Conservation (phyloP, 2,113 vertebrate species). For the Neofelis nebulosa region DNA sequence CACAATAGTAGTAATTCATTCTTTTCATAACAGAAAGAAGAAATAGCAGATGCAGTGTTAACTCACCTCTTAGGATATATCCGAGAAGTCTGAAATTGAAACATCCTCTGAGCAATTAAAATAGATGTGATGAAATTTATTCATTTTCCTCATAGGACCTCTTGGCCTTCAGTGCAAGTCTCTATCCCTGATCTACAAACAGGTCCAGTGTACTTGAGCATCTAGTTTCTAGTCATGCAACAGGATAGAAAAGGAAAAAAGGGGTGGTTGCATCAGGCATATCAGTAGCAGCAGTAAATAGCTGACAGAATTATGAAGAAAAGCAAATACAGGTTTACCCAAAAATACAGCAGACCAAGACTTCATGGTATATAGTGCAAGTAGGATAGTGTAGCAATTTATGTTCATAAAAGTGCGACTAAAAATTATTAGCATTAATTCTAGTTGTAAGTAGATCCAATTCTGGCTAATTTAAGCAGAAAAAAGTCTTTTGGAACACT, state of each 20-base stretch:
- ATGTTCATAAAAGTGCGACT: neutral
- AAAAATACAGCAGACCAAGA: neutral
- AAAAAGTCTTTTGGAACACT: neutral
- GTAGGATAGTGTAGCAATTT: neutral
- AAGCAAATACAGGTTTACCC: neutral
- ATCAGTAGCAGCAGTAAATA: neutral
- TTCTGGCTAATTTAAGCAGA: neutral
- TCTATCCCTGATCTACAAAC: neutral
- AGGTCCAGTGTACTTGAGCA: neutral
- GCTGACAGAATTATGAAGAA: neutral
- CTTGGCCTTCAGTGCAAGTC: neutral
- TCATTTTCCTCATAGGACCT: neutral
- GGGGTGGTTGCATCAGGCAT: neutral
- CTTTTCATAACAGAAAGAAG: neutral
- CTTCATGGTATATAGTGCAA: neutral
- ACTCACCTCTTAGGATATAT: neutral
- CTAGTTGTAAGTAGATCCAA: neutral
- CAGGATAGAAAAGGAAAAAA: neutral
- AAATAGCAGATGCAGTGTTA: neutral
- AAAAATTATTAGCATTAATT: neutral
- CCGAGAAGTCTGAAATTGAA: neutral
- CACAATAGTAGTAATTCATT: neutral
- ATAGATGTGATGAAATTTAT: neutral
- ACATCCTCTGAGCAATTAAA: slow-evolving; percentile 4
- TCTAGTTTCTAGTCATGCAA: neutral